Conservation (phyloP, 2,888 invertebrate genomes). For the Drosophila affinis region DNA sequence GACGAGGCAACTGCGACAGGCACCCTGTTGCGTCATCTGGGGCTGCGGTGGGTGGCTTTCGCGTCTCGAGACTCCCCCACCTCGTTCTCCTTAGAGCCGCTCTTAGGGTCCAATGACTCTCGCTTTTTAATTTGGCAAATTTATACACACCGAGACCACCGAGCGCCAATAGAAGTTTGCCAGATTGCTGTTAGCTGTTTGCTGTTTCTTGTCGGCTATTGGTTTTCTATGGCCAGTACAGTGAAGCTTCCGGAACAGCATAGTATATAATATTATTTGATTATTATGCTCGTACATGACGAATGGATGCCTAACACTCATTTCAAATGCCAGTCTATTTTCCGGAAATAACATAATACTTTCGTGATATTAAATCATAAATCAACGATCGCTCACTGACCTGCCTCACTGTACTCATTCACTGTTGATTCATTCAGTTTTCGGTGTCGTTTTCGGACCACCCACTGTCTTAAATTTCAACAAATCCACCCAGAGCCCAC, state of each 20-base stretch:
- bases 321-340: too few species aligned
- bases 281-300: too few species aligned
- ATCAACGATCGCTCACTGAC: too few species aligned
- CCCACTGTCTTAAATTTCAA: slow-evolving; percentile 78
- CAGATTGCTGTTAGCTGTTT: slow-evolving; percentile 38
- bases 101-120: slow-evolving; percentile 42
- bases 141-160: slow-evolving; percentile 65
- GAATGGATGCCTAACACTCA: too few species aligned
- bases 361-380: too few species aligned
- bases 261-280: not conserved
- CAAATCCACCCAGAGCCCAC: slow-evolving; percentile 68
- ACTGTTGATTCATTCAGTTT: slow-evolving; percentile 49
- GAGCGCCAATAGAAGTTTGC: slow-evolving; percentile 67
- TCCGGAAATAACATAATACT: too few species aligned
- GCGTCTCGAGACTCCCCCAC: slow-evolving; percentile 38
- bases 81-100: slow-evolving; percentile 16
- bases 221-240: slow-evolving; percentile 45
- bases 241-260: slow-evolving; percentile 1
- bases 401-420: slow-evolving; percentile 9
- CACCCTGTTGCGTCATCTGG: slow-evolving; percentile 82
- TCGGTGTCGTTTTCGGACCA: slow-evolving; percentile 67
- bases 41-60: slow-evolving; percentile 71
- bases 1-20: slow-evolving; percentile 48
- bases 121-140: slow-evolving; percentile 81
- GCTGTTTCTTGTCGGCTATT: slow-evolving; percentile 48